Conservation (phyloP, 2,113 vertebrate species). For the Chunga burmeisteri region DNA sequence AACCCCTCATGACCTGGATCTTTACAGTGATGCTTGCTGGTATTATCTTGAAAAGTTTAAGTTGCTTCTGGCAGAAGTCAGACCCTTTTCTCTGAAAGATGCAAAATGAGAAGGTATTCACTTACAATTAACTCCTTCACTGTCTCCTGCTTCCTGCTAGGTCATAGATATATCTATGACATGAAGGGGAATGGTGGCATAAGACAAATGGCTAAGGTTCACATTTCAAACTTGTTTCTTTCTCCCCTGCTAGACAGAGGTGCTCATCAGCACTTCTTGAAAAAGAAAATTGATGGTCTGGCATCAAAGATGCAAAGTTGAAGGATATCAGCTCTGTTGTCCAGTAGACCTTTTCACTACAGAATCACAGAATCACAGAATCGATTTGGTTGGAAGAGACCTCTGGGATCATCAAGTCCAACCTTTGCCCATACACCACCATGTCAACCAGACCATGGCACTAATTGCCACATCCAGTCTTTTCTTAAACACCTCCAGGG, state of each 20-base stretch:
- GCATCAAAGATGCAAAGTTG: not conserved
- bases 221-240: not conserved
- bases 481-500: too few relatives aligned
- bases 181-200: not conserved
- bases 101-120: not conserved
- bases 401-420: too few relatives aligned
- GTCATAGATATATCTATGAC: not conserved
- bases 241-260: not conserved
- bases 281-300: not conserved
- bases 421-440: too few relatives aligned
- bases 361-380: too few relatives aligned
- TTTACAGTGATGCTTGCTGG: constrained; percentile 4
- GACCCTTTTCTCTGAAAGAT: not conserved
- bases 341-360: not conserved
- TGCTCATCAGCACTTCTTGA: not conserved
- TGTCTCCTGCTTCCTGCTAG: not conserved
- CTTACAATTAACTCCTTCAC: not conserved
- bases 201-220: not conserved
- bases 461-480: too few relatives aligned
- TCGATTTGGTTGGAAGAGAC: too few relatives aligned
- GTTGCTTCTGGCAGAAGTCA: not conserved
- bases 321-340: not conserved
- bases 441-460: too few relatives aligned
- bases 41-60: constrained; percentile 54
- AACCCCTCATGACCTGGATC: not conserved